These are phyloP conservation scores for Hyles lineata DNA, from an alignment of 2,888 invertebrate species.

Conservation along the genomic window DNA sequence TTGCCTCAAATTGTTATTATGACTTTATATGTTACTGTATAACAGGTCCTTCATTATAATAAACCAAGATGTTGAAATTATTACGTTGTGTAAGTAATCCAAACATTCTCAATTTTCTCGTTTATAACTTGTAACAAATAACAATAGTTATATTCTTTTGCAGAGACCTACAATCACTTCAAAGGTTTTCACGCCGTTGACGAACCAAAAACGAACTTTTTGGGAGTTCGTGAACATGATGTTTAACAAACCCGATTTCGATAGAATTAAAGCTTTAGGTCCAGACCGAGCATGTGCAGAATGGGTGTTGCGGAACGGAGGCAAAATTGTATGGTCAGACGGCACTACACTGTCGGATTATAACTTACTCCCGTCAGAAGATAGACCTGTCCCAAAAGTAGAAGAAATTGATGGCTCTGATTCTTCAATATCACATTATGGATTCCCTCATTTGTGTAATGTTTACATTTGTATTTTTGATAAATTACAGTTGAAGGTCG, in stretches of 20 bases:
- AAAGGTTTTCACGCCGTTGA: constrained; percentile 44
- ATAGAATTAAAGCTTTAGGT: constrained; percentile 89
- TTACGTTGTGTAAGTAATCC: constrained; percentile 34
- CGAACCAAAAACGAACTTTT: constrained; percentile 63
- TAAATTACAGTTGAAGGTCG: too few species aligned
- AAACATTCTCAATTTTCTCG: not conserved
- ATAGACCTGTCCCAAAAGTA: constrained; percentile 75
- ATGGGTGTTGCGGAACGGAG: constrained; percentile 97
- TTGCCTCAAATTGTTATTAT: too few species aligned
- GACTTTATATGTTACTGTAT: not conserved
- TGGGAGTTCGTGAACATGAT: constrained; percentile 86
- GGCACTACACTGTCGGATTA: constrained; percentile 87
- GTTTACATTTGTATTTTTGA: constrained; percentile 35
- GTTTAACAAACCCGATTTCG: constrained; percentile 88
- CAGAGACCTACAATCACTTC: constrained; percentile 39
- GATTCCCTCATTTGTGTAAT: constrained; percentile 92
- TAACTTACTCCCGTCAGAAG: constrained; percentile 87
- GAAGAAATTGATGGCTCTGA: constrained; percentile 92
- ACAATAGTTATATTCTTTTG: constrained; percentile 17
- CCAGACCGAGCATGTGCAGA: constrained; percentile 97
- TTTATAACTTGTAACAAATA: not conserved
- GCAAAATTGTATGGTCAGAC: constrained; percentile 89
- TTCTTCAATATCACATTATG: constrained; percentile 92
- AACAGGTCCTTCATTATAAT: too few species aligned
- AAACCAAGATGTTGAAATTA: constrained; percentile 32